A percentile compares a stretch with the other conserved stretches of the same genome.
phyloP scores from a whole-genome alignment of 2,888 invertebrate genomes.

The Scaptomyza caliginosa region DNA sequence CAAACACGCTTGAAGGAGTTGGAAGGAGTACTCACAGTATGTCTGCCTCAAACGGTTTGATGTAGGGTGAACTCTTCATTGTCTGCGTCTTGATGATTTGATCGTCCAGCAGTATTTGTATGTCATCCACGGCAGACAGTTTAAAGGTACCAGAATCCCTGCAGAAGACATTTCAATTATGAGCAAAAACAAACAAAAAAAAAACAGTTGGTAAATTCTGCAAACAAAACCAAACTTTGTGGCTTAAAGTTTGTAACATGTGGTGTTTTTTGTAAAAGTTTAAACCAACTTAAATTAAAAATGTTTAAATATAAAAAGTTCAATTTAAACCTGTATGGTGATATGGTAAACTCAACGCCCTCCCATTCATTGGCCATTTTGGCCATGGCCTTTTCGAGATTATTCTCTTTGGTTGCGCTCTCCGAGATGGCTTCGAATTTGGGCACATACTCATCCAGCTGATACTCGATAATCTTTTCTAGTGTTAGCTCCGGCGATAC shows the following conservation, averaged over 20 bases:
- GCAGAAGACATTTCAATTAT: slow-evolving; percentile 48
- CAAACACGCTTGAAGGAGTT: slow-evolving; percentile 9
- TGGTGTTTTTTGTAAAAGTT: not conserved
- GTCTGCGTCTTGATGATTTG: slow-evolving; percentile 98
- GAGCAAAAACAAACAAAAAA: not conserved
- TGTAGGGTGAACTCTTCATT: slow-evolving; percentile 98
- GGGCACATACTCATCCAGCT: slow-evolving; percentile 93
- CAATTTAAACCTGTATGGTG: slow-evolving; percentile 86
- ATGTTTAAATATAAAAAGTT: too few relatives aligned
- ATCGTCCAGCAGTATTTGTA: slow-evolving; percentile 96
- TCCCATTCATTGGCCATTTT: slow-evolving; percentile 97
- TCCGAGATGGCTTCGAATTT: slow-evolving; percentile 97
- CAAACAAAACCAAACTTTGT: not conserved
- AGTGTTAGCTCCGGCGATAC: slow-evolving; percentile 93
- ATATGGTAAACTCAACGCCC: slow-evolving; percentile 89
- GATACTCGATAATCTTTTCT: slow-evolving; percentile 94
- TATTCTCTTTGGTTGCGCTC: slow-evolving; percentile 97
- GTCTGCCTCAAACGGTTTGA: slow-evolving; percentile 95
- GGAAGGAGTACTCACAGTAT: slow-evolving; percentile 86
- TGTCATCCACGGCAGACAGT: slow-evolving; percentile 95
- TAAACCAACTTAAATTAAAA: rapidly evolving
- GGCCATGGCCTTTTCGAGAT: slow-evolving; percentile 93
- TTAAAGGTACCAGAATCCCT: slow-evolving; percentile 95
- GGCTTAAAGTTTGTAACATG: not conserved
- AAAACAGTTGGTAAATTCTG: not conserved